Conservation (phyloP, 2,797 vertebrate species). For the Clarias platycephalus region DNA sequence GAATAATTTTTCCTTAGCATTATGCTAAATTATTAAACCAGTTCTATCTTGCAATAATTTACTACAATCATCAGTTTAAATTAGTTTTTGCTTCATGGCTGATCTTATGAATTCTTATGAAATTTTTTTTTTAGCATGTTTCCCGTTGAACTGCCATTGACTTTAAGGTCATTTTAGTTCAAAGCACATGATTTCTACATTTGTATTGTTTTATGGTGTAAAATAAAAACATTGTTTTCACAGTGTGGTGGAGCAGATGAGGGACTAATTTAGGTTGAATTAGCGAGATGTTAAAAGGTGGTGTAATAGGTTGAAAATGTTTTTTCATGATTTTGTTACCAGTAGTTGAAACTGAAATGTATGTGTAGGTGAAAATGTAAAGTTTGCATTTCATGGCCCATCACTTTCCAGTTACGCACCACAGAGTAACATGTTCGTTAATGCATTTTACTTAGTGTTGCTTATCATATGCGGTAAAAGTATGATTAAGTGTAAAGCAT, state of each 20-base stretch:
- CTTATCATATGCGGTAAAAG: neutral
- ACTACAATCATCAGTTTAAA: neutral
- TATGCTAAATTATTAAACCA: neutral
- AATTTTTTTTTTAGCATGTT: neutral
- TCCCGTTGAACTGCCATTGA: neutral
- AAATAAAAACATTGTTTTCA: neutral
- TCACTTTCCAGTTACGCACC: neutral
- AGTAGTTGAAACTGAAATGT: constrained; percentile 1
- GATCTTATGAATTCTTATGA: neutral
- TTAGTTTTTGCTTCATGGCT: neutral
- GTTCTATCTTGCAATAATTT: neutral
- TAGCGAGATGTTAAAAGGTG: neutral
- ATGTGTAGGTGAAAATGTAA: neutral
- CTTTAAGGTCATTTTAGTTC: neutral
- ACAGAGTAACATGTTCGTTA: neutral
- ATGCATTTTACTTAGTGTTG: neutral
- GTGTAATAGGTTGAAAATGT: neutral
- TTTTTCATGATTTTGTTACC: neutral
- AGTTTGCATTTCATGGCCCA: neutral
- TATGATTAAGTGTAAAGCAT: neutral
- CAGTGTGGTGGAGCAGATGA: neutral
- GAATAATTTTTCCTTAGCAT: neutral
- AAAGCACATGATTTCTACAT: neutral
- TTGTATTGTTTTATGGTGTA: neutral
- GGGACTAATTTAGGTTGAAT: neutral